These are phyloP conservation scores for Ips nitidus DNA, from an alignment of 1,140 invertebrate species.

Conservation along the genomic window DNA sequence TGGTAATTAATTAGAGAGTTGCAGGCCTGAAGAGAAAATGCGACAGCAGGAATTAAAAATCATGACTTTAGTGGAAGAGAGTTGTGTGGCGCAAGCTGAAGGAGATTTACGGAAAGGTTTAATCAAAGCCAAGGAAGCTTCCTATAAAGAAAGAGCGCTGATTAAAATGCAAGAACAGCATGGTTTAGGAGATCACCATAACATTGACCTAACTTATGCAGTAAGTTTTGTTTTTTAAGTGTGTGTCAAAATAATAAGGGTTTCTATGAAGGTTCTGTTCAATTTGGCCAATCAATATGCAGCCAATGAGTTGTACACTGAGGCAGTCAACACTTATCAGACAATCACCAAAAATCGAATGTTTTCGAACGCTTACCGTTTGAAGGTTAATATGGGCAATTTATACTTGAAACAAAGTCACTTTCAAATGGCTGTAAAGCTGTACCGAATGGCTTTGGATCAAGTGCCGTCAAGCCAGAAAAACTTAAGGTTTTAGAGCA, in stretches of 20 bases:
- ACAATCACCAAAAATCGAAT: slow-evolving; percentile 83
- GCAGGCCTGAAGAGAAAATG: slow-evolving; percentile 84
- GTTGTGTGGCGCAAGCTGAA: slow-evolving; percentile 63
- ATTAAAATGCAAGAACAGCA: slow-evolving; percentile 89
- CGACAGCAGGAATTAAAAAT: slow-evolving; percentile 80
- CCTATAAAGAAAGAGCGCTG: slow-evolving; percentile 85
- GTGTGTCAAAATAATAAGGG: neutral
- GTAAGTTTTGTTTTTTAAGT: slow-evolving; percentile 57
- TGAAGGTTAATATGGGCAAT: slow-evolving; percentile 98
- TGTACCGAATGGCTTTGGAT: slow-evolving; percentile 57
- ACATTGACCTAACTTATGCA: slow-evolving; percentile 91
- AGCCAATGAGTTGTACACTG: slow-evolving; percentile 91
- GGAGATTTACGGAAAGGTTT: slow-evolving; percentile 61
- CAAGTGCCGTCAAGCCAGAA: slow-evolving; percentile 75
- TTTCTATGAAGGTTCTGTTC: slow-evolving; percentile 74
- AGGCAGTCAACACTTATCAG: slow-evolving; percentile 94
- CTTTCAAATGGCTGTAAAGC: slow-evolving; percentile 93
- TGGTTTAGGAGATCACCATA: slow-evolving; percentile 82
- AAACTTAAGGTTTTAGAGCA: slow-evolving; percentile 66
- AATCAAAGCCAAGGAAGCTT: slow-evolving; percentile 95
- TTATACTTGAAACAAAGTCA: slow-evolving; percentile 96
- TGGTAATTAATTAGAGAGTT: neutral
- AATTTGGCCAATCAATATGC: slow-evolving; percentile 93
- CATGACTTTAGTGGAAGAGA: slow-evolving; percentile 81
- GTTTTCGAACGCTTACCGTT: slow-evolving; percentile 83